These are phyloP conservation scores for Oegoconia quadripuncta DNA, from an alignment of 2,888 invertebrate species.

Conservation along the genomic window DNA sequence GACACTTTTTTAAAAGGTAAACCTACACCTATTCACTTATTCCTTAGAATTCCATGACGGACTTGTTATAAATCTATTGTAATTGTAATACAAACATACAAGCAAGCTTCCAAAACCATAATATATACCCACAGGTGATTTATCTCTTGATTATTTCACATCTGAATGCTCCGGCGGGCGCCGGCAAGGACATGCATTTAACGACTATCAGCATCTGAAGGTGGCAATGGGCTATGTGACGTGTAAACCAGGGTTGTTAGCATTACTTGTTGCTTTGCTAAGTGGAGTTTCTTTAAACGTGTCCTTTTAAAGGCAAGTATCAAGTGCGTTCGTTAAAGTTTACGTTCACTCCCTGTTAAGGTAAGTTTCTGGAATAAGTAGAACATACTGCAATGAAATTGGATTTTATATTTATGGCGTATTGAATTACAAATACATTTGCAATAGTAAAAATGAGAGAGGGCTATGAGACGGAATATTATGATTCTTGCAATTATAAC, in stretches of 20 bases:
- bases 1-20: no score
- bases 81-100: neutral
- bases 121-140: constrained; percentile 27
- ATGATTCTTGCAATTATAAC: no score
- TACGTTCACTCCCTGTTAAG: neutral
- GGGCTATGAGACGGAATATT: no score
- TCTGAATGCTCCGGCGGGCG: constrained; percentile 33
- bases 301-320: constrained; percentile 33
- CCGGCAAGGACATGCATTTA: constrained; percentile 34
- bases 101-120: neutral
- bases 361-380: neutral
- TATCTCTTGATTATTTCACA: constrained; percentile 46
- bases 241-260: constrained; percentile 37
- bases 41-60: no score
- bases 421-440: no score
- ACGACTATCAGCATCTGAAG: constrained; percentile 21
- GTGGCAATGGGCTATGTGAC: constrained; percentile 25
- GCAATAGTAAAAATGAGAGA: no score
- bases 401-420: no score
- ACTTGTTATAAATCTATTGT: no score
- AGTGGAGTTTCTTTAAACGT: constrained; percentile 28
- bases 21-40: no score
- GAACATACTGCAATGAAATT: neutral
- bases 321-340: constrained; percentile 22
- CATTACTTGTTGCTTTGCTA: constrained; percentile 39